Percentiles rank a stretch among this genome's conserved stretches.
Evolutionary conservation across 2,113 vertebrate species (phyloP).

Genomic region (Cardinalis cardinalis): DNA sequence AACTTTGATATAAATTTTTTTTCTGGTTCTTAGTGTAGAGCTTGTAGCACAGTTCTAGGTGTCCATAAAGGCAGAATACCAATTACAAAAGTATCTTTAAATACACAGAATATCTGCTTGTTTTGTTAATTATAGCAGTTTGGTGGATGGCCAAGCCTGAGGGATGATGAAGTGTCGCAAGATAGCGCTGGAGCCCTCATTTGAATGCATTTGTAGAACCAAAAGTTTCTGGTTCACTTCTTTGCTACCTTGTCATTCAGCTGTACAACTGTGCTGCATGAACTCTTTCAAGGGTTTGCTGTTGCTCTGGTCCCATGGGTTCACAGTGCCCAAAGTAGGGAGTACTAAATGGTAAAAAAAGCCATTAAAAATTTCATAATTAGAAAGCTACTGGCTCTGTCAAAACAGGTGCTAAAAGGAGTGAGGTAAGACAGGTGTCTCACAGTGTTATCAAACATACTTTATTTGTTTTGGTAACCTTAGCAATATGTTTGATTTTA

Average conservation of each 20-base stretch:
- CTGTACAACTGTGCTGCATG: neutral
- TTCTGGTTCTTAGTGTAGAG: neutral
- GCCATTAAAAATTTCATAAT: neutral
- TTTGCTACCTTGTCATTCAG: neutral
- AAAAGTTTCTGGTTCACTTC: neutral
- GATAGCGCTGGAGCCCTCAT: neutral
- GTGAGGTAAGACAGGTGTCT: neutral
- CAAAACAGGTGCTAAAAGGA: neutral
- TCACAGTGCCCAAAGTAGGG: neutral
- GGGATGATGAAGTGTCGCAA: neutral
- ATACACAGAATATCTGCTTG: neutral
- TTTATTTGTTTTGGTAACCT: neutral
- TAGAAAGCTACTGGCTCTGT: neutral
- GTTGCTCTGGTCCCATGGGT: neutral
- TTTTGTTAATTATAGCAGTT: neutral
- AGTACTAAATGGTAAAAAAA: neutral
- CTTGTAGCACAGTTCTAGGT: neutral
- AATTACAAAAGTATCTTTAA: neutral
- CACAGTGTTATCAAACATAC: neutral
- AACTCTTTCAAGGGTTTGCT: neutral
- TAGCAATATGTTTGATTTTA: neutral
- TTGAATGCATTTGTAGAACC: neutral
- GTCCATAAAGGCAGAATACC: neutral
- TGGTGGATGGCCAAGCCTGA: neutral
- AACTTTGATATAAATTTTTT: rapidly evolving